Percentiles rank a stretch among this genome's conserved stretches.
These are phyloP conservation scores for Pocillopora meandrina DNA, from an alignment of 92 coral and sea anemone genomes.

Conservation along the genomic window DNA sequence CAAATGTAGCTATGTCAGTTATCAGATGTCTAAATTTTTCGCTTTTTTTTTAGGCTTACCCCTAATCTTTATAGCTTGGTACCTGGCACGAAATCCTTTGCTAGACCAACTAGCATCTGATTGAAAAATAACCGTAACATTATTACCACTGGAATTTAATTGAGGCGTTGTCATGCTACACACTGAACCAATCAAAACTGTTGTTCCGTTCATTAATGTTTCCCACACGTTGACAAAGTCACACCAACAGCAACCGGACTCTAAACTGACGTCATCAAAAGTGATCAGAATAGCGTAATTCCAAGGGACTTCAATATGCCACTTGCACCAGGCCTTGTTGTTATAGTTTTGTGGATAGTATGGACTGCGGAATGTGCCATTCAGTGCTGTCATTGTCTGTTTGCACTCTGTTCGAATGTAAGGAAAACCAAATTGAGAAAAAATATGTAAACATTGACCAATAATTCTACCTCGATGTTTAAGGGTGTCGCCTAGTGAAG, in stretches of 20 bases:
- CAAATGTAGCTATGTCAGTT: no score
- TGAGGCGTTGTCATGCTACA: constrained; percentile 24
- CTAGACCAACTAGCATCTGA: constrained; percentile 16
- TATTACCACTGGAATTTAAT: constrained; percentile 29
- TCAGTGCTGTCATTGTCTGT: constrained; percentile 47
- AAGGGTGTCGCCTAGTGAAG: no score
- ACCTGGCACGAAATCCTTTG: constrained; percentile 48
- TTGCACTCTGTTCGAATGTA: constrained; percentile 32
- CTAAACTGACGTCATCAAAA: constrained; percentile 33
- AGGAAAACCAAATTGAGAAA: background rate
- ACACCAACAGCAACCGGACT: constrained; percentile 28
- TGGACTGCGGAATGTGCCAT: constrained; percentile 55
- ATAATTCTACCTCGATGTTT: background rate
- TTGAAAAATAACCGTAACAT: constrained; percentile 34
- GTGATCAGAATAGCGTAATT: constrained; percentile 44
- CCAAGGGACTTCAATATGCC: constrained; percentile 56
- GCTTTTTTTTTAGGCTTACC: constrained; percentile 11
- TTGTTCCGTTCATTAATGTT: constrained; percentile 4
- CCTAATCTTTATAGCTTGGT: constrained; percentile 14
- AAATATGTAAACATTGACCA: background rate
- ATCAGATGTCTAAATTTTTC: no score
- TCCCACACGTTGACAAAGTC: constrained; percentile 56
- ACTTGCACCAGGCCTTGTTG: constrained; percentile 44
- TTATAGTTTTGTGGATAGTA: constrained; percentile 50
- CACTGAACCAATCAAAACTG: background rate